Conservation (phyloP, 64 coral and sea anemone genomes). For the Porites australiensis region DNA sequence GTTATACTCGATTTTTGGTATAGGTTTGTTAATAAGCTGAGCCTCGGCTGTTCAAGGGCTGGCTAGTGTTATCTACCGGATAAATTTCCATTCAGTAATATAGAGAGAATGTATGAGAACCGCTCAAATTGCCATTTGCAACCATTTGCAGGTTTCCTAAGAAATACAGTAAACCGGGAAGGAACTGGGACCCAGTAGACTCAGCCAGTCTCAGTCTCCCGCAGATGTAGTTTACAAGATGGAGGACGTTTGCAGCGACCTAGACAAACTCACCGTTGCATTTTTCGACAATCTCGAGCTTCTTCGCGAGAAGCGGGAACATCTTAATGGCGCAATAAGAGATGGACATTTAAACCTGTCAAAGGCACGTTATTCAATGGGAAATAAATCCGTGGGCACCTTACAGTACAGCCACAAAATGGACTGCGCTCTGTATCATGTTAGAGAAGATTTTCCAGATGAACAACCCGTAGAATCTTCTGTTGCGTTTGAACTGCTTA, state of each 20-base stretch:
- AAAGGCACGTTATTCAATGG: conserved; percentile 94
- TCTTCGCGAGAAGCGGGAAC: conserved; percentile 70
- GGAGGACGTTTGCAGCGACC: conserved; percentile 65
- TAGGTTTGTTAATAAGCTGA: too few relatives aligned
- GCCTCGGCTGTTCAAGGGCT: too few relatives aligned
- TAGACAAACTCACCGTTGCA: conserved; percentile 71
- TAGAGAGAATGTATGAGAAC: too few relatives aligned
- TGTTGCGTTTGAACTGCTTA: conserved; percentile 51
- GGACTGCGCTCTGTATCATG: conserved; percentile 64
- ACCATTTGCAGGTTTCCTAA: too few relatives aligned
- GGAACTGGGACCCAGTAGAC: too few relatives aligned
- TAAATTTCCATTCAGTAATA: too few relatives aligned
- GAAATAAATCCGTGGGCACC: conserved; percentile 85
- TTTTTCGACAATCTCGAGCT: conserved; percentile 83
- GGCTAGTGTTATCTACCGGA: too few relatives aligned
- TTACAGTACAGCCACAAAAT: conserved; percentile 88
- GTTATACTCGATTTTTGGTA: too few relatives aligned
- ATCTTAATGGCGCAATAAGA: conserved; percentile 69
- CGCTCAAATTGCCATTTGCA: too few relatives aligned
- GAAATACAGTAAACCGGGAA: too few relatives aligned
- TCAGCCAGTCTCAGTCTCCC: not conserved
- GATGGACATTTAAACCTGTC: conserved; percentile 92
- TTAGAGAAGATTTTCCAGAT: not conserved
- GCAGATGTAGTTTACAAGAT: conserved; percentile 42
- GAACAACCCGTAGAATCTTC: not conserved